Conservation (phyloP, 2,797 vertebrate species). For the Capromys pilorides region DNA sequence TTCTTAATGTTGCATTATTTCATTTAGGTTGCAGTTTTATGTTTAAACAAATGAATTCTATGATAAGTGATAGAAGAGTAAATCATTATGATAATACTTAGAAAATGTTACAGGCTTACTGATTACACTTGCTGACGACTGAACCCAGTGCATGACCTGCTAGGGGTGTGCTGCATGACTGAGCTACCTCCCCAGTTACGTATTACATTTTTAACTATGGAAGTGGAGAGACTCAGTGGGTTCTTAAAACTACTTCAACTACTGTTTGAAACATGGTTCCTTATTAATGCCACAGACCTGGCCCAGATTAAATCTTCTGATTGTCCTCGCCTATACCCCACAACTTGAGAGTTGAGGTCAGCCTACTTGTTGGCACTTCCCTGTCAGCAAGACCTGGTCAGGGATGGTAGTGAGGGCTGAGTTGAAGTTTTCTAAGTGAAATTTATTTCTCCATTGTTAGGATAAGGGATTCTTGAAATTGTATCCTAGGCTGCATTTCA, state of each 20-base stretch:
- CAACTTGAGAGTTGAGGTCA: not conserved
- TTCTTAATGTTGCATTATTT: slow-evolving; percentile 25
- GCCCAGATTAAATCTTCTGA: not conserved
- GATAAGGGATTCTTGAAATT: slow-evolving; percentile 18
- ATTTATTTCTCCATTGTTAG: not conserved
- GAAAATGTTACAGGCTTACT: not conserved
- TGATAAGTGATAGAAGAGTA: not conserved
- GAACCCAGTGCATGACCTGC: not conserved
- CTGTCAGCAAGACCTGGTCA: not conserved
- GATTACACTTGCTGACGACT: not conserved
- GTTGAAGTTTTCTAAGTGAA: not conserved
- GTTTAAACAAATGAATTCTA: slow-evolving; percentile 16
- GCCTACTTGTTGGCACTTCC: not conserved
- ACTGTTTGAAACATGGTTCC: not conserved
- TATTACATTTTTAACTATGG: not conserved
- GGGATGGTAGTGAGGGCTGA: not conserved
- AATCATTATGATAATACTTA: not conserved
- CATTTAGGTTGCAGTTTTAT: slow-evolving; percentile 5
- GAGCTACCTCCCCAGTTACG: not conserved
- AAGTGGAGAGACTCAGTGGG: not conserved
- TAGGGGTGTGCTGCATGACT: not conserved
- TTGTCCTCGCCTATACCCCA: not conserved
- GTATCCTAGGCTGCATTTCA: not conserved
- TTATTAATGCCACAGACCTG: not conserved
- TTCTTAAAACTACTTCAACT: not conserved